Conservation (phyloP, 1,140 invertebrate species). For the Prorops nasuta region DNA sequence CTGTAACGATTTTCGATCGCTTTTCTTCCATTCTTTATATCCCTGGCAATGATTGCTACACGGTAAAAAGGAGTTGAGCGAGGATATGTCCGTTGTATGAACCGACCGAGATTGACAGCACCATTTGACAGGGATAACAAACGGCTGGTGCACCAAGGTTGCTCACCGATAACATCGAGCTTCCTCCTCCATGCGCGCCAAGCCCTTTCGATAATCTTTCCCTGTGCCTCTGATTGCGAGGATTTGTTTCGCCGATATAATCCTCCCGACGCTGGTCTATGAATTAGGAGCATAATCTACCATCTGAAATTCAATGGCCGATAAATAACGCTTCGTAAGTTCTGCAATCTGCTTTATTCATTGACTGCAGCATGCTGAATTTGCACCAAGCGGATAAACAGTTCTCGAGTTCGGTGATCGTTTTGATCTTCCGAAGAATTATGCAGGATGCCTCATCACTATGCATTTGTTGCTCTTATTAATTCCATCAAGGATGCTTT, state of each 20-base stretch:
- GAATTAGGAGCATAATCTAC: conserved; percentile 42
- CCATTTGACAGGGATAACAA: conserved; percentile 42
- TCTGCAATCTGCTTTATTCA: conserved; percentile 41
- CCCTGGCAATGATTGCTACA: too few species aligned
- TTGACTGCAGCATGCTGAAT: conserved; percentile 12
- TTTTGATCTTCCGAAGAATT: background rate
- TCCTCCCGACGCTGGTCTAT: conserved; percentile 27
- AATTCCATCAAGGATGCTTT: too few species aligned
- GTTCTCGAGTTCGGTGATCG: background rate
- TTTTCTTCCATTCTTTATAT: too few species aligned
- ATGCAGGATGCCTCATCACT: background rate
- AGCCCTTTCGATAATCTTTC: conserved; percentile 40
- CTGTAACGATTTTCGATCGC: too few species aligned
- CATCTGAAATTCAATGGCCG: conserved; percentile 46
- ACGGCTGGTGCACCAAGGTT: conserved; percentile 37
- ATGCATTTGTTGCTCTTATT: too few species aligned
- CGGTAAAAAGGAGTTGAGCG: too few species aligned
- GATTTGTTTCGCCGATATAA: conserved; percentile 43
- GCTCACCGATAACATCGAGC: conserved; percentile 30
- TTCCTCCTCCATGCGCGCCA: conserved; percentile 24
- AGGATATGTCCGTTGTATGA: too few species aligned
- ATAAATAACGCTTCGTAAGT: conserved; percentile 44
- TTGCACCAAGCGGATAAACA: background rate
- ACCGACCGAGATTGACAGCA: conserved; percentile 34
- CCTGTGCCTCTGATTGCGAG: conserved; percentile 31